Conservation (phyloP, 2,797 vertebrate genomes). For the Trematomus bernacchii region DNA sequence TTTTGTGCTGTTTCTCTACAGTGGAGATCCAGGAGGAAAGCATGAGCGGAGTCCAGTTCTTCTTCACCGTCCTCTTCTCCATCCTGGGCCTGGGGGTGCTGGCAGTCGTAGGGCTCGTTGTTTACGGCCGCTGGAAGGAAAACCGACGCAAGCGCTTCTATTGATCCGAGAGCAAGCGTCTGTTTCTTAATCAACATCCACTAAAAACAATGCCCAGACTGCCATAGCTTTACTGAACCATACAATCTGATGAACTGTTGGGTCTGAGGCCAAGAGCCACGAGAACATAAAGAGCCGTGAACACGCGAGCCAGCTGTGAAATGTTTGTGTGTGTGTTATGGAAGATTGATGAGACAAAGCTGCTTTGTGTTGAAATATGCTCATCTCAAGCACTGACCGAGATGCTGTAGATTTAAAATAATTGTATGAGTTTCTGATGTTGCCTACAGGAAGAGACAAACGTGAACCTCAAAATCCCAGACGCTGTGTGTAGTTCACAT, state of each 20-base stretch:
- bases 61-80: constrained; percentile 92
- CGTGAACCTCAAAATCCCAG: constrained; percentile 4
- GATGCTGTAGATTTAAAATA: constrained; percentile 9
- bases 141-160: constrained; percentile 96
- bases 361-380: constrained; percentile 7
- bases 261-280: constrained; percentile 23
- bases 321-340: background rate
- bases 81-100: constrained; percentile 89
- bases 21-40: constrained; percentile 86
- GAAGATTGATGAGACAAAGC: constrained; percentile 5
- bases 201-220: constrained; percentile 27
- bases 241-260: background rate
- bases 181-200: constrained; percentile 13
- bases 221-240: constrained; percentile 31
- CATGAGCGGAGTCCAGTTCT: constrained; percentile 88
- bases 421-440: background rate
- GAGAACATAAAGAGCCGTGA: constrained; percentile 17
- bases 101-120: constrained; percentile 84
- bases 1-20: constrained; percentile 56
- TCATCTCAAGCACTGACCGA: constrained; percentile 15
- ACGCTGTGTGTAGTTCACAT: constrained; percentile 38
- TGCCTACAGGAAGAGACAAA: background rate
- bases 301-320: constrained; percentile 38
- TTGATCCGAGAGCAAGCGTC: constrained; percentile 72
- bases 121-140: constrained; percentile 94